Evolutionary conservation across 1,140 invertebrate genomes (phyloP), one percentile per base, ranked within the genome.

Genomic region (Paracyclopina nana): DNA sequence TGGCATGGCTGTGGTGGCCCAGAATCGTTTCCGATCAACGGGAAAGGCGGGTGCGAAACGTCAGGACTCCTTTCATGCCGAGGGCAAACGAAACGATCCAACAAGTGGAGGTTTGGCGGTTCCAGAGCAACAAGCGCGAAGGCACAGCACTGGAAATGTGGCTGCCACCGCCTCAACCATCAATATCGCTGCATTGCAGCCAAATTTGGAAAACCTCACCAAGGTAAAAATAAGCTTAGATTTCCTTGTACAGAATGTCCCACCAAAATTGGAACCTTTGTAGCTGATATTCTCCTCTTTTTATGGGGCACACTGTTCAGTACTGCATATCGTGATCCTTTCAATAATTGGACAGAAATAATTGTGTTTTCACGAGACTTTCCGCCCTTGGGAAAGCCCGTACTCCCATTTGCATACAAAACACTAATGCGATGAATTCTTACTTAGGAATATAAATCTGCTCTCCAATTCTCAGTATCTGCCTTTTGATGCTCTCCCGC

Each of bases 91-190:
- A n/a, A n/a, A n/a, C 34, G 34, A 16, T 3, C n/a, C 34, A n/a
- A 16, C 34, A 2, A 20, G 34, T 16, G 34, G 34, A 38, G 34
- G 34, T 8, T 20, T 38, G n/a, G 20, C 20, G 34, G 34, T 38
- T 9, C 34, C 34, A 38, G n/a, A 38, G 20, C n/a, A 16, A 20
- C 34, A 38, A 20, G 34, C 34, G 14, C 2, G 34, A 8, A n/a
- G 34, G 20, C 34, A 38, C 34, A 38, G 34, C 34, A 38, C 34
- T 20, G 34, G 34, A 38, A 38, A 38, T 38, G 34, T 20, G 3
- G 34, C 34, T 38, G 34, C 34, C 34, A n/a, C n/a, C n/a, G n/a
- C n/a, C n/a, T n/a, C n/a, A n/a, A n/a, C n/a, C n/a, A n/a, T n/a
- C n/a, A n/a, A n/a, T n/a, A 38, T 38, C 34, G 34, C 34, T 5